phyloP scores from a whole-genome alignment of 35 echinoderm and acorn worm species.

The Apostichopus parvimensis region DNA sequence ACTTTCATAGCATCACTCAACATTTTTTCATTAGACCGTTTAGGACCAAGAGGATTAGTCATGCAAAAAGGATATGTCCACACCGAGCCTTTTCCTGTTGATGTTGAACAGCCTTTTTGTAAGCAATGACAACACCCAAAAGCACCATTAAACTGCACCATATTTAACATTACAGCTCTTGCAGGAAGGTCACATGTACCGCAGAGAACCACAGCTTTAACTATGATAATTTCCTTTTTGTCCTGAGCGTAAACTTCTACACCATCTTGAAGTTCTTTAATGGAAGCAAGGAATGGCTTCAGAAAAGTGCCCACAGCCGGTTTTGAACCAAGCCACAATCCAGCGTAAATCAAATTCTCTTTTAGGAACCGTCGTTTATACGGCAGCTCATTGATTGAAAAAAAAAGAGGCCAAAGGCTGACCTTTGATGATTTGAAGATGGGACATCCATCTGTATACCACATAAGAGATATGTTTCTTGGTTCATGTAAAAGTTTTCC shows the following conservation, averaged over 20 bases:
- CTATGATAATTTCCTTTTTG: not conserved
- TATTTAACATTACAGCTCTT: slow-evolving; percentile 23
- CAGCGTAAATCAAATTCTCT: slow-evolving; percentile 6
- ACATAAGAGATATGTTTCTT: slow-evolving; percentile 42
- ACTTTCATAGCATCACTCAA: not conserved
- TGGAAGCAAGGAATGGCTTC: slow-evolving; percentile 17
- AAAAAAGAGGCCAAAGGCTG: slow-evolving; percentile 38
- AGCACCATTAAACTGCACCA: slow-evolving; percentile 19
- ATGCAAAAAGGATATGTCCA: not conserved
- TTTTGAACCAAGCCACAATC: slow-evolving; percentile 48
- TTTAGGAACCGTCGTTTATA: not conserved
- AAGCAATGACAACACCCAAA: not conserved
- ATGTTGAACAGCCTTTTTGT: slow-evolving; percentile 1
- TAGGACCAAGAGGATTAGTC: slow-evolving; percentile 16
- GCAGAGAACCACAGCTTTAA: not conserved
- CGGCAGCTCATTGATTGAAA: slow-evolving; percentile 42
- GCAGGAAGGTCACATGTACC: slow-evolving; percentile 33
- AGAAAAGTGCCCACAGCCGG: slow-evolving; percentile 33
- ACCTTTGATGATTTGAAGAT: slow-evolving; percentile 38
- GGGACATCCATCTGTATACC: slow-evolving; percentile 31
- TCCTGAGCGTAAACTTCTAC: not conserved
- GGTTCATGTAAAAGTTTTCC: not conserved
- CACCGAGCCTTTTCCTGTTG: not conserved
- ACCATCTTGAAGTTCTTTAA: not conserved
- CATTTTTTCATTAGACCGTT: not conserved